Conservation (phyloP, 2,797 vertebrate genomes). For the Myotis pilosus region DNA sequence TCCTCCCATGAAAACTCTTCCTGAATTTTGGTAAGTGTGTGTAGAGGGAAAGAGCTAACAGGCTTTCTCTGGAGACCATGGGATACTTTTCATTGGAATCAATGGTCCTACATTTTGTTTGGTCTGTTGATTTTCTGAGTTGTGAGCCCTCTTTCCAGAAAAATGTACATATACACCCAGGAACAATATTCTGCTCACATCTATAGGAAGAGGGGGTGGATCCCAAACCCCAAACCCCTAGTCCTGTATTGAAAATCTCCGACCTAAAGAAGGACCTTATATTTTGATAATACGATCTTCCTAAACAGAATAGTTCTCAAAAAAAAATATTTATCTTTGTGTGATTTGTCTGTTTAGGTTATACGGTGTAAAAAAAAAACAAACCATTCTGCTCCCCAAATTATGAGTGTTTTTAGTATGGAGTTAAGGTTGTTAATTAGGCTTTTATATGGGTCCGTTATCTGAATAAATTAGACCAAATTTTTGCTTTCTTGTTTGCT, state of each 20-base stretch:
- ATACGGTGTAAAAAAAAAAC: background rate
- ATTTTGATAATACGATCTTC: background rate
- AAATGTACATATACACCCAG: background rate
- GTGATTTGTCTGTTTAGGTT: background rate
- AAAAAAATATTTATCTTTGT: background rate
- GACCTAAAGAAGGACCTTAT: background rate
- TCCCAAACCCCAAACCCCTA: background rate
- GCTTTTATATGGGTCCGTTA: background rate
- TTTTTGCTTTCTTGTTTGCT: constrained; percentile 14
- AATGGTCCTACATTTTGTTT: background rate
- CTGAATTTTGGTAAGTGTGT: background rate
- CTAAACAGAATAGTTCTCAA: background rate
- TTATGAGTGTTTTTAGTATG: background rate
- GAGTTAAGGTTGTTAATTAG: background rate
- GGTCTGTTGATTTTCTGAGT: background rate
- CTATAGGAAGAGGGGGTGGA: background rate
- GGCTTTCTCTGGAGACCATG: background rate
- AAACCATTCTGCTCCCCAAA: background rate
- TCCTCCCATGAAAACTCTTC: background rate
- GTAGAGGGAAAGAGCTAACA: background rate
- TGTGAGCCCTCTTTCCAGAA: background rate
- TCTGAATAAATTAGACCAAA: background rate
- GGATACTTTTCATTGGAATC: background rate
- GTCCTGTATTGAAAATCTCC: background rate
- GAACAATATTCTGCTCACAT: background rate